Percentiles rank a stretch among this genome's conserved stretches.
Conservation (phyloP, 2,797 vertebrate species). For the Pogoniulus pusillus region DNA sequence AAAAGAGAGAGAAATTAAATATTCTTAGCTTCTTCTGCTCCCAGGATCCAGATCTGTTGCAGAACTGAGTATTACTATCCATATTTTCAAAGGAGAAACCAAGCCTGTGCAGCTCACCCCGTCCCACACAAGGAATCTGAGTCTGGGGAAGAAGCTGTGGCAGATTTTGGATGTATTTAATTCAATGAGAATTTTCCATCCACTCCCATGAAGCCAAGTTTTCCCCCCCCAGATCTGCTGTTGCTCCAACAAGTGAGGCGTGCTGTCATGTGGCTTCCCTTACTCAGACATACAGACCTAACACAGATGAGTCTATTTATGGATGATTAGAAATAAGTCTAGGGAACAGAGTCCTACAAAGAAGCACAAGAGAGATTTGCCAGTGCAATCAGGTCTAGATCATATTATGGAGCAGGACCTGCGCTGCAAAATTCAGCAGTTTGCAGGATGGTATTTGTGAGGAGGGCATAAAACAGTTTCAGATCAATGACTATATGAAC, state of each 20-base stretch:
- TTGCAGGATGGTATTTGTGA: background rate
- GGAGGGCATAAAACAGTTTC: background rate
- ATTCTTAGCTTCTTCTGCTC: background rate
- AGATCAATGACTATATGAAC: background rate
- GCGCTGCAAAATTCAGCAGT: background rate
- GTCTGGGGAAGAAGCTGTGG: slow-evolving; percentile 55
- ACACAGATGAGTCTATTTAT: slow-evolving; percentile 64
- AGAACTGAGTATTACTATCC: slow-evolving; percentile 4
- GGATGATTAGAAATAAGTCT: slow-evolving; percentile 60
- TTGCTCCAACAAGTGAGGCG: slow-evolving; percentile 63
- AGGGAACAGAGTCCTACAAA: slow-evolving; percentile 2
- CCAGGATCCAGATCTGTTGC: background rate
- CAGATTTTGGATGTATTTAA: slow-evolving; percentile 52
- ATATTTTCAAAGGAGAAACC: slow-evolving; percentile 9
- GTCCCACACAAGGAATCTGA: slow-evolving; percentile 39
- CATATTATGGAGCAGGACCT: background rate
- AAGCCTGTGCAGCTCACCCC: slow-evolving; percentile 42
- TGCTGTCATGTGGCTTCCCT: slow-evolving; percentile 63
- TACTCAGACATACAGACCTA: slow-evolving; percentile 58
- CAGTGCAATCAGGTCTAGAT: background rate
- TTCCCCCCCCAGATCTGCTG: slow-evolving; percentile 62
- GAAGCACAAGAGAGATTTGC: background rate
- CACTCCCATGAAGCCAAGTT: slow-evolving; percentile 52
- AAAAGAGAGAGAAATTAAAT: background rate
- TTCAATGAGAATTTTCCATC: slow-evolving; percentile 61